Base-by-base conservation (phyloP, 2,797 vertebrate species). In the Sebastes kiyomatsui region DNA sequence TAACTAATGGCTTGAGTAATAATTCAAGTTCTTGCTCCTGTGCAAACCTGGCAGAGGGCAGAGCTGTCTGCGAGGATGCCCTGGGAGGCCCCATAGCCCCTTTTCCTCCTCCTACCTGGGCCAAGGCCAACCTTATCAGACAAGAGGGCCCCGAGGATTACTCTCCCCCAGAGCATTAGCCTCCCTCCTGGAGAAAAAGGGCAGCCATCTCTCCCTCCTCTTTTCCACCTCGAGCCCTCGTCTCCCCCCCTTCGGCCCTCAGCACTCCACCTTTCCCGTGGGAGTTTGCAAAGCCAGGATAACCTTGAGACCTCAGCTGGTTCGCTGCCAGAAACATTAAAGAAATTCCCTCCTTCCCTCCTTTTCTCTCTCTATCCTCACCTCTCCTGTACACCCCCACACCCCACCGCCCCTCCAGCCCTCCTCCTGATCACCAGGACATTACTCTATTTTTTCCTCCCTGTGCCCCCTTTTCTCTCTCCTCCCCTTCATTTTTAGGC, bases 261-360 rank as follows among this genome's bases (percentile, higher is more conserved):
- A 91, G 85, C 91, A 80, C 87, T 91, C 95, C 94, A 96, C 97
- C 96, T 97, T 98, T 98, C 97, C 97, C 96, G 94, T 97, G 97
- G 97, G 97, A 98, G 97, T 96, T 96, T 92, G 94, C 83, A 88
- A 94, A 95, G 93, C 94, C 93, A 90, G 91, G 95, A 96, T 97
- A 97, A 97, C 97, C 96, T 96, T 94, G 89, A 93, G 96, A 97
- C 96, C 95, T 97, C 56, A 84, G 87, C 94, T 97, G 97, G 96
- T 96, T 88, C 76, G 81, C 94, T 97, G 96, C 97, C 97, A 98
- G 96, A 94, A 94, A 95, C 95, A 95, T 96, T 95, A 96, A 96
- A 96, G 96, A 91, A 85, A 93, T 91, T 88, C 89, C 88, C 86
- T 91, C 87, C 59, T 69, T 88, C 91, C 68, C 83, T 93, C 83